These are phyloP conservation scores for Xestoiulus laeticollis DNA, from an alignment of 2,888 invertebrate species.

Conservation along the genomic window DNA sequence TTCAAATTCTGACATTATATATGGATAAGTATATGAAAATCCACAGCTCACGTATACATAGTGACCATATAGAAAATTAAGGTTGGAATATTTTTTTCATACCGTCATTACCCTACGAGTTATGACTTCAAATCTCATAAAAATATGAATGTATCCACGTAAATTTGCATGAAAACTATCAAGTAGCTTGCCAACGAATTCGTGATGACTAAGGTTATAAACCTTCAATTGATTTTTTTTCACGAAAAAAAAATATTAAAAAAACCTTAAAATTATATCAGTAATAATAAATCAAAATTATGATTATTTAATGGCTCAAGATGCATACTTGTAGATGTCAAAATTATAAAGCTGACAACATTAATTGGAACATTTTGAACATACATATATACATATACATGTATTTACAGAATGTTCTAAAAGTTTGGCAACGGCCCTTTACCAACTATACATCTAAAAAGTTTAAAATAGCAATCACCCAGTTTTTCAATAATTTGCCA, in stretches of 20 bases:
- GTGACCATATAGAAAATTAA: slow-evolving; percentile 8
- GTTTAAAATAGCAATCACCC: too few species aligned
- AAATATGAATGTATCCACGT: neutral
- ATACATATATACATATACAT: too few species aligned
- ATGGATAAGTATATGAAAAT: neutral
- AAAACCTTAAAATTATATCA: neutral
- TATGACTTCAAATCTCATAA: slow-evolving; percentile 25
- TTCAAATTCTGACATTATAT: neutral
- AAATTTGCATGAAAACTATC: neutral
- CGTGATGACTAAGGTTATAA: neutral
- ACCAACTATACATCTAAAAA: too few species aligned
- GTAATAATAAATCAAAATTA: too few species aligned
- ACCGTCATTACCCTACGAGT: neutral
- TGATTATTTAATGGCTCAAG: too few species aligned
- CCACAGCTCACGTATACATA: neutral
- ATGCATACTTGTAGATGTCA: too few species aligned
- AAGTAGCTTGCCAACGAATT: neutral
- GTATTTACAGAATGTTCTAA: too few species aligned
- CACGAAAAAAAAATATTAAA: neutral
- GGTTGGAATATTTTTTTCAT: neutral
- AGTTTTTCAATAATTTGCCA: too few species aligned
- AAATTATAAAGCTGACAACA: too few species aligned
- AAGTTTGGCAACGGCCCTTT: too few species aligned
- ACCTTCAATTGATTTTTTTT: neutral
- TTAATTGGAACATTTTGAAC: too few species aligned